Percentiles rank a stretch among this genome's conserved stretches.
These are phyloP conservation scores for Lophura nycthemera DNA, from an alignment of 2,113 vertebrate genomes.

Conservation along the genomic window DNA sequence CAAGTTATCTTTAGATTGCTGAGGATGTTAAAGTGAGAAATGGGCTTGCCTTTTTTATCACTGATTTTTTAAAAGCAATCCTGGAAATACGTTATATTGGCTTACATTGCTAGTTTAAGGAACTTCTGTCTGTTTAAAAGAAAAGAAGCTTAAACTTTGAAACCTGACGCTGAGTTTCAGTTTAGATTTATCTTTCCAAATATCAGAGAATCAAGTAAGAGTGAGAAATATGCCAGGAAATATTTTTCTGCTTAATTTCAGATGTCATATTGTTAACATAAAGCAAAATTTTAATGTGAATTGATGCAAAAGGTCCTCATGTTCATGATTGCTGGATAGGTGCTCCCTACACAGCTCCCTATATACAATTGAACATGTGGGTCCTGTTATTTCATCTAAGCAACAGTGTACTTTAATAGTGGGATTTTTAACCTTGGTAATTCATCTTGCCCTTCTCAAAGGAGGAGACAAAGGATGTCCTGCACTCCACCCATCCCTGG, in stretches of 20 bases:
- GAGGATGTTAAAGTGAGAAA: not conserved
- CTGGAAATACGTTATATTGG: not conserved
- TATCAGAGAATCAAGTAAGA: not conserved
- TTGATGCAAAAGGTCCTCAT: not conserved
- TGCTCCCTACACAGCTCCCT: not conserved
- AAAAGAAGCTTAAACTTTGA: not conserved
- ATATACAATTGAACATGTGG: not conserved
- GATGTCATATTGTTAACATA: not conserved
- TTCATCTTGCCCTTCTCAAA: not conserved
- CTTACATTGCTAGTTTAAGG: not conserved
- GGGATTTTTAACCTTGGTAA: not conserved
- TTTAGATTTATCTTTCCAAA: not conserved
- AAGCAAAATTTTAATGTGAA: not conserved
- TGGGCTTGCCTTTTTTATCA: not conserved
- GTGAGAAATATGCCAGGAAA: not conserved
- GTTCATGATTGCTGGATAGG: not conserved
- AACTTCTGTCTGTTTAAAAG: not conserved
- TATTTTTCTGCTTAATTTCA: not conserved
- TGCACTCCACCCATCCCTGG: accelerated
- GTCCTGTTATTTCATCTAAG: not conserved
- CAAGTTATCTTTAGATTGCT: not conserved
- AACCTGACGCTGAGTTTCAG: not conserved
- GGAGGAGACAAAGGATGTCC: not conserved
- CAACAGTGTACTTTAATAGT: accelerated
- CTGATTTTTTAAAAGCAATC: not conserved